Conservation (phyloP, 2,113 vertebrate genomes). For the Pachyramphus minor region DNA sequence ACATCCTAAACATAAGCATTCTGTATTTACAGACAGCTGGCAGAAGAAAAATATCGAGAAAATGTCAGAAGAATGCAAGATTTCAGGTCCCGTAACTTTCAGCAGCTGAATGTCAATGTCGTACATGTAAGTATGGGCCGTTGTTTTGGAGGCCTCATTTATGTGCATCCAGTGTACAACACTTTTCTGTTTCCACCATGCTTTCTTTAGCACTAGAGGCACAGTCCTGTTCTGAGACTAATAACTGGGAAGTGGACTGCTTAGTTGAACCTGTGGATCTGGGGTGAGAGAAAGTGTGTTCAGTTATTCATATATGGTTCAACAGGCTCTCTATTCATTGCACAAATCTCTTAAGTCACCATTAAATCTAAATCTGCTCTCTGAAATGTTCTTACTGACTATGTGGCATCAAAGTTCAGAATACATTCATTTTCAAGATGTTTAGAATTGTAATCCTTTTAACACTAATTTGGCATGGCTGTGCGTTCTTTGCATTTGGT, state of each 20-base stretch:
- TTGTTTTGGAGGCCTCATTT: background rate
- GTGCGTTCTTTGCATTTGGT: background rate
- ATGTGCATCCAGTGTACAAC: background rate
- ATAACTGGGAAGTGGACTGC: background rate
- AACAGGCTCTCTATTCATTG: background rate
- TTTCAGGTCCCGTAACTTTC: conserved; percentile 69
- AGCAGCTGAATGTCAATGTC: conserved; percentile 59
- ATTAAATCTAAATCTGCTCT: background rate
- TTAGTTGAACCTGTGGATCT: background rate
- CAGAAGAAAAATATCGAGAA: conserved; percentile 83
- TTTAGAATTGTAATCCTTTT: background rate
- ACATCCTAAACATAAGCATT: background rate
- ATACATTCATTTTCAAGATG: background rate
- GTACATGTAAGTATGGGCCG: conserved; percentile 62
- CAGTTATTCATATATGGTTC: background rate
- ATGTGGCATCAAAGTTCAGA: background rate
- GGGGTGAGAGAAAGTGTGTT: background rate
- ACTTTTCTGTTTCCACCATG: background rate
- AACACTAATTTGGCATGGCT: background rate
- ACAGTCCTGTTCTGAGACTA: background rate
- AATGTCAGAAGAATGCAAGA: conserved; percentile 74
- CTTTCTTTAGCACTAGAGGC: background rate
- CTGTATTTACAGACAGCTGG: conserved; percentile 74
- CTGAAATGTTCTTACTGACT: background rate
- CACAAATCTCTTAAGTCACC: background rate